Base-by-base conservation (phyloP, 2,888 invertebrate species). In the Erannis defoliaria region DNA sequence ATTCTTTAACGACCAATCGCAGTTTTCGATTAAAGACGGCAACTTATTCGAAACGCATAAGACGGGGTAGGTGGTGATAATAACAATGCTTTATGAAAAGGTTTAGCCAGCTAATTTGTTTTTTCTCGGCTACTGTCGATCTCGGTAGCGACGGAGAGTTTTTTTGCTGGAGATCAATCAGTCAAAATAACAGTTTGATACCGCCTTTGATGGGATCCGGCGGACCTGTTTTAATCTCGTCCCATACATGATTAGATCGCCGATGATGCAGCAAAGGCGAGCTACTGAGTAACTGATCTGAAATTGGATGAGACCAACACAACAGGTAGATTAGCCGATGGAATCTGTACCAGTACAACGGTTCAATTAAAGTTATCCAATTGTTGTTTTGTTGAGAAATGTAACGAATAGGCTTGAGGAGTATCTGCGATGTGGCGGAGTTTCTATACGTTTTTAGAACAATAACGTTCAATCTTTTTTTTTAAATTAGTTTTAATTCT, bases 121-220 rank as follows among this genome's bases (percentile, higher is more conserved):
- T 93, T 93, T 92, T 92, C 90, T 89, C 86, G 74, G 92, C 93
- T 92, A 92, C 93, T 90, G 92, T 91, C 90, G 90, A 91, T 90
- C 89, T 89, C 89, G 86, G 92, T 92, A 91, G 91, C 91, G 88
- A 81, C 86, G 89, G 88, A 86, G 85, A 85, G 53, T 23, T 86
- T 88, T 92, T 93, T 92, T 85, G 85, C 69, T 75, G 78, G 85
- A 90, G 93, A 93, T 93, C 93, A 91, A 93, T 93, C 93, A 92
- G 93, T 93, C 93, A 93, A 92, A 92, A 92, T 92, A 93, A 92
- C 92, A 91, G 93, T 93, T 88, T 91, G 93, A 90, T 92, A 92
- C 92, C 90, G 91, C 92, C 92, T 93, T 93, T 93, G 93, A 93
- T 88, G 90, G 83, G 85, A 82, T 88, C 89, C 91, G 89, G 80